These are phyloP conservation scores for Gallinago paraguaiae DNA, from an alignment of 2,113 vertebrate genomes.

Conservation along the genomic window DNA sequence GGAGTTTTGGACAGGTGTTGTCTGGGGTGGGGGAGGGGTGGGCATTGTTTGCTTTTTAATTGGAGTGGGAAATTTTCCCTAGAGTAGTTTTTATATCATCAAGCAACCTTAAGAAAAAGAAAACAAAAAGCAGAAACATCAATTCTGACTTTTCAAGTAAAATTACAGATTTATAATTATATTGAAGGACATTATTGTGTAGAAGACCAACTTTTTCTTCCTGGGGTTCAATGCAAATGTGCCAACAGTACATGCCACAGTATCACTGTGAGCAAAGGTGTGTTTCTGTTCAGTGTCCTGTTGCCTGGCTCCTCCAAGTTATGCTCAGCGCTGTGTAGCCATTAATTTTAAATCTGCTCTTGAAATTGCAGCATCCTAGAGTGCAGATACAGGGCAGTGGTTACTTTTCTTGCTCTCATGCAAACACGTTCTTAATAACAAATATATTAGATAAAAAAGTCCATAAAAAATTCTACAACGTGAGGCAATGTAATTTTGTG, in stretches of 20 bases:
- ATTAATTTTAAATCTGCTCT: neutral
- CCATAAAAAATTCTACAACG: neutral
- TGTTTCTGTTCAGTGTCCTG: neutral
- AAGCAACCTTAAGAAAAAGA: neutral
- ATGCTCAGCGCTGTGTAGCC: fast-evolving
- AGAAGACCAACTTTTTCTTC: neutral
- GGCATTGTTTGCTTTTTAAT: neutral
- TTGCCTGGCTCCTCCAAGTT: neutral
- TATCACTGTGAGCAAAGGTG: neutral
- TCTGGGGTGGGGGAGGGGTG: neutral
- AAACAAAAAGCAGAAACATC: neutral
- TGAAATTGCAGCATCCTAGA: neutral
- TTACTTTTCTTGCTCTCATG: neutral
- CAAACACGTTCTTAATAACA: neutral
- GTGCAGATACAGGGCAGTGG: neutral
- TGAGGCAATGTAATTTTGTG: neutral
- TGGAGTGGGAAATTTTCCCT: neutral
- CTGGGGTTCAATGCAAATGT: neutral
- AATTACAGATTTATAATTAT: neutral
- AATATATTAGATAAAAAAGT: neutral
- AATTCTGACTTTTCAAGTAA: neutral
- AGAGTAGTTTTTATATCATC: neutral
- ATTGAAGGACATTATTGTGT: neutral
- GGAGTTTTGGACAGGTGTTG: neutral
- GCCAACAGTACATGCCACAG: too few relatives aligned